Base-by-base conservation (phyloP, 2,113 vertebrate species). In the Terrapene triunguis region DNA sequence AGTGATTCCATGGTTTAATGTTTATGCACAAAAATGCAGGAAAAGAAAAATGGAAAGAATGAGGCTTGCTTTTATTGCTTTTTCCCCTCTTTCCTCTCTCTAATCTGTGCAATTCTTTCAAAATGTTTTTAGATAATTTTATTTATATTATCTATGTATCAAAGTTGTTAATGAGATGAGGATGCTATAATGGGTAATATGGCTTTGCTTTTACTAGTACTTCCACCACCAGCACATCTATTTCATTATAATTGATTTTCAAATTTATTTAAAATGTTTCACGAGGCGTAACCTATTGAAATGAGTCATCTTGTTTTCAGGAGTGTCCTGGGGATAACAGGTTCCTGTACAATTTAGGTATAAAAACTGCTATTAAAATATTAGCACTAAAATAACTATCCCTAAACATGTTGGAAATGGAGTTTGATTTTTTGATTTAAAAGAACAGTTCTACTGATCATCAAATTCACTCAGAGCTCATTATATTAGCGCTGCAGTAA, bases 211-310 rank as follows among this genome's bases (percentile, higher is more conserved):
- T 97, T 93, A 87, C 79, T 48, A 94, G 48, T 88, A 72, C 89
- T 93, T 80, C 38, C 6, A 80, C 22, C 79, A 80, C 42, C 4
- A 84, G 22, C 2, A 7, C 22, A 94, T 93, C 51, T 84, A 82
- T 97, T 95, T 97, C 5, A 0, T 89, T 93, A 38, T 89, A 97
- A 97, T 79, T 96, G 88, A 96, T 96, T 97, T 97, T 95, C 90
- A 93, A 59, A 38, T 96, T 97, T 97, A 84, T 97, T 98, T 97
- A 92, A 97, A 97, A 89, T 89, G 51, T 91, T 96, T 90, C 54
- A 83, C 42, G 3, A 96, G 47, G 69, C 16, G 0, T 93, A 96
- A 74, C 51, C n/a, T 95, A 55, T 69, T 97, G 88, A 97, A 97
- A 97, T 97, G 90, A 96, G 51, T 92, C n/a, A 88, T 89, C 78